phyloP scores from a whole-genome alignment of 2,797 vertebrate genomes.

The Microctenopoma steveboyesi region DNA sequence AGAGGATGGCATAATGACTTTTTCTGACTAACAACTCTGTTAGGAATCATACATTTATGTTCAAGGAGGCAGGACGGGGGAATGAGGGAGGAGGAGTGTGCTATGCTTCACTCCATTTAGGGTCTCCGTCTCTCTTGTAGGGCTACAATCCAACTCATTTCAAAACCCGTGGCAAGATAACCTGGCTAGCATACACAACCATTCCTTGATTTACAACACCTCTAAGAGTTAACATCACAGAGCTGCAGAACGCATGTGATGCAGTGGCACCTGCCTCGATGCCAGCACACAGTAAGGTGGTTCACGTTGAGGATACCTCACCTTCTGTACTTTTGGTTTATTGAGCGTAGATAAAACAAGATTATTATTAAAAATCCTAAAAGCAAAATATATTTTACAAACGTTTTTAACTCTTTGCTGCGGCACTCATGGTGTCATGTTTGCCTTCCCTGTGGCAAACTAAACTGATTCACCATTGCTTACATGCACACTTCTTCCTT shows the following conservation, averaged over 20 bases:
- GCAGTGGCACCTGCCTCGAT: conserved; percentile 14
- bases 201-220: conserved; percentile 54
- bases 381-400: no score
- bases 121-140: conserved; percentile 43
- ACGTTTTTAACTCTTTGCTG: no score
- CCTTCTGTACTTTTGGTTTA: neutral
- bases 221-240: conserved; percentile 24
- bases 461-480: no score
- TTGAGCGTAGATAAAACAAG: no score
- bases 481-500: no score
- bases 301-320: neutral
- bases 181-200: conserved; percentile 44
- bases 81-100: conserved; percentile 8
- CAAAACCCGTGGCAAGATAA: conserved; percentile 52
- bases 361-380: no score
- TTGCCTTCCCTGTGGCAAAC: no score
- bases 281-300: neutral
- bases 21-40: conserved; percentile 29
- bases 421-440: no score
- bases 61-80: conserved; percentile 11
- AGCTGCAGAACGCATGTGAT: conserved; percentile 19
- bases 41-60: conserved; percentile 44
- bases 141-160: conserved; percentile 46
- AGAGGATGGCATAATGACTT: neutral
- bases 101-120: conserved; percentile 66